These are phyloP conservation scores for Athetis lepigone DNA, from an alignment of 2,888 invertebrate species.

Conservation along the genomic window DNA sequence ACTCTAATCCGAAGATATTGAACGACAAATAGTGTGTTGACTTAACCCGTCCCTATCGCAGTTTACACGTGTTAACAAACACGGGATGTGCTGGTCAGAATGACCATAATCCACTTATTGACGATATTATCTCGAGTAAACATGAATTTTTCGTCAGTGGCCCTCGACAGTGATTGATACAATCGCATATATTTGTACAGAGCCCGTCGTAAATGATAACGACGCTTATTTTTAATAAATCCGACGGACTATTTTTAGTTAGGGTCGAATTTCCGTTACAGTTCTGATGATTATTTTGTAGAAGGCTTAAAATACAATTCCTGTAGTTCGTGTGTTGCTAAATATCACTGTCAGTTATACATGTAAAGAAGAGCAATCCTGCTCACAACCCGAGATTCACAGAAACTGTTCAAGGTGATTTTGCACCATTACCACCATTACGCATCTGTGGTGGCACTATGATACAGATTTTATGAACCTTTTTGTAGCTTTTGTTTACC, in stretches of 20 bases:
- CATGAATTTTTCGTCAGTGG: constrained; percentile 58
- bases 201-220: constrained; percentile 54
- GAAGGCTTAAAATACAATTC: constrained; percentile 5
- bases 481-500: too few species aligned
- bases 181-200: constrained; percentile 60
- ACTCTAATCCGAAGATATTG: constrained; percentile 65
- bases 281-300: constrained; percentile 17
- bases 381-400: not conserved
- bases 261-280: constrained; percentile 53
- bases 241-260: constrained; percentile 28
- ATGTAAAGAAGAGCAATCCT: not conserved
- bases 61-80: constrained; percentile 83
- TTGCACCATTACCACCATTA: too few species aligned
- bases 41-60: constrained; percentile 58
- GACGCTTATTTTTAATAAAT: constrained; percentile 56
- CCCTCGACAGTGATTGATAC: constrained; percentile 79
- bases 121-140: constrained; percentile 77
- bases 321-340: not conserved
- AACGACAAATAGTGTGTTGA: constrained; percentile 61
- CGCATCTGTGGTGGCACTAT: too few species aligned
- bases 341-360: not conserved
- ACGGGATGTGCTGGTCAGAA: constrained; percentile 70
- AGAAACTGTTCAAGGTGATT: not conserved
- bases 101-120: constrained; percentile 84
- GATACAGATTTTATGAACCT: too few species aligned